Conservation (phyloP, 2,113 vertebrate species). For the Indicator indicator region DNA sequence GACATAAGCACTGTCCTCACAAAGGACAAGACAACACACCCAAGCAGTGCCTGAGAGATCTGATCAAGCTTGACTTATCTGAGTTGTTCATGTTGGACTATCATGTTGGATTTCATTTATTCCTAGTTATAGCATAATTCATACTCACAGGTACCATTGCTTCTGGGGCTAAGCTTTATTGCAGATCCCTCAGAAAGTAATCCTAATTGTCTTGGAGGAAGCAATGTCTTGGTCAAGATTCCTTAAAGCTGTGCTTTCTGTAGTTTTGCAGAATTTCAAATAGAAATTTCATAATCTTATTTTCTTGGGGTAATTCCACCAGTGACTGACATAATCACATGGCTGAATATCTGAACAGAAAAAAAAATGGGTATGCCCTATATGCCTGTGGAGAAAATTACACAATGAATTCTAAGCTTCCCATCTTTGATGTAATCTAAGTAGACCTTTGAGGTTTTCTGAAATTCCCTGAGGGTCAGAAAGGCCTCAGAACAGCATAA, state of each 20-base stretch:
- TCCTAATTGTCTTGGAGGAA: constrained; percentile 23
- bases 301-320: constrained; percentile 55
- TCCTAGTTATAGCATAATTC: background rate
- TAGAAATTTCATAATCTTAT: constrained; percentile 46
- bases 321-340: background rate
- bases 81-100: background rate
- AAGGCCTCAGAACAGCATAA: background rate
- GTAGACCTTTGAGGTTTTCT: background rate
- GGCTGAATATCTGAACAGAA: constrained; percentile 10
- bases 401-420: constrained; percentile 4
- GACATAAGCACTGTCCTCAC: background rate
- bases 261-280: constrained; percentile 46
- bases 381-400: constrained; percentile 28
- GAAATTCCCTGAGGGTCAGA: background rate
- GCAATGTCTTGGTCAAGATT: constrained; percentile 20
- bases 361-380: constrained; percentile 5
- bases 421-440: background rate
- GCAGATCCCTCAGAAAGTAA: background rate
- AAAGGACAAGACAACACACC: background rate
- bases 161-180: constrained; percentile 9
- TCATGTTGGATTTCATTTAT: background rate
- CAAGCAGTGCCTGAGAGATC: background rate
- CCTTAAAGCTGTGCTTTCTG: constrained; percentile 22
- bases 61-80: background rate
- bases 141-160: background rate